Conservation (phyloP, 2,888 invertebrate genomes). For the Drosophila meridionalis region DNA sequence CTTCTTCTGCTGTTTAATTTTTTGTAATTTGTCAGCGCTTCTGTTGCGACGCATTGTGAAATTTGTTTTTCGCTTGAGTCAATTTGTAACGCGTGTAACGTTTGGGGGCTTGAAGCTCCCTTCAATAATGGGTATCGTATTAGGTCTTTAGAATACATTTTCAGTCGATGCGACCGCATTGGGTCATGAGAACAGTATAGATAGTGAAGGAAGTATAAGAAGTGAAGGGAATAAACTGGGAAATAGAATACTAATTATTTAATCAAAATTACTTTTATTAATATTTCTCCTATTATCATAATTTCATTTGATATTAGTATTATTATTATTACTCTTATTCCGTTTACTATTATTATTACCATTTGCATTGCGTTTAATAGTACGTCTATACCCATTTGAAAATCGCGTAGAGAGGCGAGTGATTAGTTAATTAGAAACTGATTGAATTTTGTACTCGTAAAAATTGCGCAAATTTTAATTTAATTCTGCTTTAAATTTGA, state of each 20-base stretch:
- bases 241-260: too few relatives aligned
- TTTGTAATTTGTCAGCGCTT: constrained; percentile 60
- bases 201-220: neutral
- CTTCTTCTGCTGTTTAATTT: constrained; percentile 1
- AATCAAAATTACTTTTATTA: too few relatives aligned
- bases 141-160: neutral
- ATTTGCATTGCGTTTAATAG: neutral
- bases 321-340: too few relatives aligned
- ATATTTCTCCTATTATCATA: neutral
- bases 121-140: constrained; percentile 17
- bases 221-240: too few relatives aligned
- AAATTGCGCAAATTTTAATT: too few relatives aligned
- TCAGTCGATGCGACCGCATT: constrained; percentile 19
- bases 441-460: neutral
- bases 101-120: constrained; percentile 16
- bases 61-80: constrained; percentile 26
- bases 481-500: too few relatives aligned
- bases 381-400: neutral
- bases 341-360: too few relatives aligned
- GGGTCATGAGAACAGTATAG: constrained; percentile 22
- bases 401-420: neutral
- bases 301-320: too few relatives aligned
- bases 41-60: constrained; percentile 51
- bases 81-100: constrained; percentile 61
- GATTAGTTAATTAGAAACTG: neutral